Conservation (phyloP, 1,140 invertebrate genomes). For the Macrobrachium nipponense region DNA sequence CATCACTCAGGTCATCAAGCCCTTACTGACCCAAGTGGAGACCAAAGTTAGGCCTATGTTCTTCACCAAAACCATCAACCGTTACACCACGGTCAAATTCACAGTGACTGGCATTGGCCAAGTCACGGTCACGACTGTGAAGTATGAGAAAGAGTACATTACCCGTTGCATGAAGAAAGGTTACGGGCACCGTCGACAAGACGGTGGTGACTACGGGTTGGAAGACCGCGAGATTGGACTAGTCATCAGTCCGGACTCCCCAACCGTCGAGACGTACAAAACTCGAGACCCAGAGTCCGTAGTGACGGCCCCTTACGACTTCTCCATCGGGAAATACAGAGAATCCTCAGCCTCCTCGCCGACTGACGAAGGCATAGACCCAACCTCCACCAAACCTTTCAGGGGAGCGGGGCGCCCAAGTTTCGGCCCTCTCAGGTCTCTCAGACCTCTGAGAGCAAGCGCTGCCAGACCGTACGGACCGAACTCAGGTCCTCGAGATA, state of each 20-base stretch:
- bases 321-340: too few relatives aligned
- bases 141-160: slow-evolving; percentile 64
- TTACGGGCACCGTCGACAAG: slow-evolving; percentile 45
- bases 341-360: too few relatives aligned
- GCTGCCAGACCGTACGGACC: slow-evolving; percentile 2
- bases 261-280: slow-evolving; percentile 11
- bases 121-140: slow-evolving; percentile 61
- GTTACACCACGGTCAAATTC: slow-evolving; percentile 62
- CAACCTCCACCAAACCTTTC: slow-evolving; percentile 10
- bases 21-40: slow-evolving; percentile 62
- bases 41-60: slow-evolving; percentile 61
- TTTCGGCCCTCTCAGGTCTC: background rate
- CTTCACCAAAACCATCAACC: slow-evolving; percentile 63
- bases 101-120: slow-evolving; percentile 63
- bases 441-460: background rate
- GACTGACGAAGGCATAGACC: background rate
- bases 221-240: slow-evolving; percentile 15
- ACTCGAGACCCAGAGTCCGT: background rate
- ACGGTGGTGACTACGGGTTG: slow-evolving; percentile 7
- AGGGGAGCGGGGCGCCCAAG: background rate
- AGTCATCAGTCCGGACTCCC: too few relatives aligned
- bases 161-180: slow-evolving; percentile 63
- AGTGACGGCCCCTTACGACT: background rate
- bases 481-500: background rate
- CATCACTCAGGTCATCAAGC: slow-evolving; percentile 64